phyloP scores from a whole-genome alignment of 2,888 invertebrate species.

The Eretmocerus hayati region DNA sequence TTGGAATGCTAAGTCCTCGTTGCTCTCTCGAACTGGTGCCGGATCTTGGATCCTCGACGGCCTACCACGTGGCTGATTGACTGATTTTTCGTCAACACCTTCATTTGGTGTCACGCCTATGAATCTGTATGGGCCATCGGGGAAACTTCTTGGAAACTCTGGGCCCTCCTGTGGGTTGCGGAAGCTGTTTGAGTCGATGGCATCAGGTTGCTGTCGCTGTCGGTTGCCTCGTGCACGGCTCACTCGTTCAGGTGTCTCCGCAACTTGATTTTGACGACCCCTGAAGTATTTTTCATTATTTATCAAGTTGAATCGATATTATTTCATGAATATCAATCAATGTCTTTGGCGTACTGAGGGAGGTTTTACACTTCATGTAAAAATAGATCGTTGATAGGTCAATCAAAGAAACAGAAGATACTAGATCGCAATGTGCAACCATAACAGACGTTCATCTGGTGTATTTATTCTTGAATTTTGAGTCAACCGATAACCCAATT shows the following conservation, averaged over 20 bases:
- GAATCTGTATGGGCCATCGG: conserved; percentile 53
- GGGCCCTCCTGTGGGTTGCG: conserved; percentile 53
- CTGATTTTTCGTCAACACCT: conserved; percentile 37
- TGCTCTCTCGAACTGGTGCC: conserved; percentile 32
- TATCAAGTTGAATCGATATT: too few species aligned
- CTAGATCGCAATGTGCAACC: too few species aligned
- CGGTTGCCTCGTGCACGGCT: conserved; percentile 37
- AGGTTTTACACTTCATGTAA: too few species aligned
- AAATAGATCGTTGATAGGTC: too few species aligned
- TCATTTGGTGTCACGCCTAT: conserved; percentile 56
- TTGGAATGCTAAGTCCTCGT: conserved; percentile 30
- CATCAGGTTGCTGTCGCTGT: conserved; percentile 50
- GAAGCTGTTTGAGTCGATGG: conserved; percentile 73
- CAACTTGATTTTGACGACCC: conserved; percentile 42
- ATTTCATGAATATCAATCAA: too few species aligned
- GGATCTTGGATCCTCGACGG: conserved; percentile 36
- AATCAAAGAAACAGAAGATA: too few species aligned
- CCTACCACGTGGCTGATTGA: conserved; percentile 31
- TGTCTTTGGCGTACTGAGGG: too few species aligned
- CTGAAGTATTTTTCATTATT: conserved; percentile 30
- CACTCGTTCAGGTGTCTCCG: conserved; percentile 40
- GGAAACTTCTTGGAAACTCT: conserved; percentile 53
- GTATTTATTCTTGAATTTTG: too few species aligned
- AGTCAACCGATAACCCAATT: too few species aligned
- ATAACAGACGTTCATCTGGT: too few species aligned